Percentiles rank a stretch among this genome's conserved stretches.
phyloP scores from a whole-genome alignment of 2,888 invertebrate genomes.

The Hemistola chrysoprasaria region DNA sequence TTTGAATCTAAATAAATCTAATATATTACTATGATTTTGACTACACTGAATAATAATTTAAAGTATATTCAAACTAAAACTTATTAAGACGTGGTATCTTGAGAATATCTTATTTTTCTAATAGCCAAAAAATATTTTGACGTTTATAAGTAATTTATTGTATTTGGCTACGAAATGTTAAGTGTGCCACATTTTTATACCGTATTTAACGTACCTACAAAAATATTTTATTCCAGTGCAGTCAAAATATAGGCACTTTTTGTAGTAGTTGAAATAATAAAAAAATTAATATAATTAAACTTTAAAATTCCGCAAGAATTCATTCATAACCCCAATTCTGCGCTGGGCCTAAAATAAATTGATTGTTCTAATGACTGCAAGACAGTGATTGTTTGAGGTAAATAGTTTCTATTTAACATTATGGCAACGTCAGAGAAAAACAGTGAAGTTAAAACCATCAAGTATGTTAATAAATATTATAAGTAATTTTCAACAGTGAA shows the following conservation, averaged over 20 bases:
- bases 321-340: slow-evolving; percentile 22
- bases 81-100: no score
- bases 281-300: slow-evolving; percentile 20
- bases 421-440: slow-evolving; percentile 72
- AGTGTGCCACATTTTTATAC: background rate
- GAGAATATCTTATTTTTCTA: no score
- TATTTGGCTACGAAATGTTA: no score
- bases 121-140: no score
- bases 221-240: slow-evolving; percentile 8
- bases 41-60: slow-evolving; percentile 25
- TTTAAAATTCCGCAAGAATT: slow-evolving; percentile 13
- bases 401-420: slow-evolving; percentile 68
- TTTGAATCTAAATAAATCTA: slow-evolving; percentile 50
- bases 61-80: no score
- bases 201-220: slow-evolving; percentile 1
- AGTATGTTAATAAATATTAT: slow-evolving; percentile 25
- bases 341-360: slow-evolving; percentile 10
- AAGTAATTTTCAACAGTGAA: slow-evolving; percentile 31
- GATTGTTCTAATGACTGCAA: slow-evolving; percentile 32
- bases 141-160: no score
- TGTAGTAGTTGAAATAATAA: slow-evolving; percentile 5
- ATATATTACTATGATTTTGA: slow-evolving; percentile 42
- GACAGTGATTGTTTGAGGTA: slow-evolving; percentile 63
- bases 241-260: slow-evolving; percentile 3
- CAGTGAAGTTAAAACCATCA: slow-evolving; percentile 22